Percentiles rank a stretch among this genome's conserved stretches.
Evolutionary conservation across 2,113 vertebrate species (phyloP).

Genomic region (Ginglymostoma cirratum): DNA sequence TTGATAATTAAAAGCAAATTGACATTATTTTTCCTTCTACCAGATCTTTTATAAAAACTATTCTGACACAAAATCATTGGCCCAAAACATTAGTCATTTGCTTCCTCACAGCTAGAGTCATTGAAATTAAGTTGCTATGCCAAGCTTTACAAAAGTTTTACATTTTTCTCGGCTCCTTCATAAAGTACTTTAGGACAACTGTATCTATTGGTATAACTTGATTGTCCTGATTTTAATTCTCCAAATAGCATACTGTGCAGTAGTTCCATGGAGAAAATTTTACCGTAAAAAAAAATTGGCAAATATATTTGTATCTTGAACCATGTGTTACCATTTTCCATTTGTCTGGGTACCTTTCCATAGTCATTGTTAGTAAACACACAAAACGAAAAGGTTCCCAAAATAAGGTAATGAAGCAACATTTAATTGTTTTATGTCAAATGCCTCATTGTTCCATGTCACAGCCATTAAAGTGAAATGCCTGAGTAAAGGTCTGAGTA

Average conservation of each 20-base stretch:
- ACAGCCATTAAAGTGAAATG: background rate
- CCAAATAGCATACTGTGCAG: background rate
- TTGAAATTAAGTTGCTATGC: background rate
- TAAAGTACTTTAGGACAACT: background rate
- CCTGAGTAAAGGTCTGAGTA: background rate
- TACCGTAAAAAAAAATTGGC: background rate
- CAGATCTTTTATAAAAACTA: background rate
- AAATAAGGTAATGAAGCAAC: background rate
- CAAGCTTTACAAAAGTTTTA: background rate
- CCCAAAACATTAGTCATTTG: no score
- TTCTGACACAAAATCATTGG: no score
- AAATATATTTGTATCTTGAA: background rate
- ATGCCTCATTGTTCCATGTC: background rate
- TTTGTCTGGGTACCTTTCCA: background rate
- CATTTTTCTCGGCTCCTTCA: background rate
- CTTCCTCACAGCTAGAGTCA: background rate
- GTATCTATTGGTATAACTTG: background rate
- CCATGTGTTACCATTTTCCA: background rate
- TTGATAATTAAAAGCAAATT: background rate
- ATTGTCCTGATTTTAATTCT: background rate
- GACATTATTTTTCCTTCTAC: background rate
- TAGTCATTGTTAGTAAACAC: background rate
- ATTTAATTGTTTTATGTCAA: background rate
- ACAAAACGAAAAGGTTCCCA: background rate
- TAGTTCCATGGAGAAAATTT: background rate